Percentiles rank a stretch among this genome's conserved stretches.
phyloP scores from a whole-genome alignment of 2,888 invertebrate genomes.

The Sphaerophoria rueppellii region DNA sequence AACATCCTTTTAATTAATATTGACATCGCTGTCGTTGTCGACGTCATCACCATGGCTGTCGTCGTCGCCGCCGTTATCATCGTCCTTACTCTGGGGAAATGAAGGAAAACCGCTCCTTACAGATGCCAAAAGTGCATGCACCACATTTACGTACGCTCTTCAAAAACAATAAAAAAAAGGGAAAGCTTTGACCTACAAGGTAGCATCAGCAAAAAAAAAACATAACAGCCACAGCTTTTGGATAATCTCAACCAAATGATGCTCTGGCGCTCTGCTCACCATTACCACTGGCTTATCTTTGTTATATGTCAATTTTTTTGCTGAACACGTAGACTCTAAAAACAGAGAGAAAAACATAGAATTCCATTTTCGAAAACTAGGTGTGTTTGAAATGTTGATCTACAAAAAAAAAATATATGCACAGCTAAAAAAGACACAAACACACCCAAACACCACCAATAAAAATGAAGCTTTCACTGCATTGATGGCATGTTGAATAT shows the following conservation, averaged over 20 bases:
- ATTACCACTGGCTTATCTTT: conserved; percentile 60
- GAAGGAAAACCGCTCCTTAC: conserved; percentile 46
- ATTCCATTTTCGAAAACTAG: conserved; percentile 54
- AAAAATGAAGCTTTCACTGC: conserved; percentile 61
- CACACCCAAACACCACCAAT: conserved; percentile 34
- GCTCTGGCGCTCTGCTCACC: conserved; percentile 20
- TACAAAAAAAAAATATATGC: conserved; percentile 16
- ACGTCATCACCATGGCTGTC: conserved; percentile 5
- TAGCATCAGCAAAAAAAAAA: conserved; percentile 46
- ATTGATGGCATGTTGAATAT: conserved; percentile 65
- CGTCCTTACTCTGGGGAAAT: conserved; percentile 50
- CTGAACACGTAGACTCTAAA: conserved; percentile 21
- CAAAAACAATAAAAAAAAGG: conserved; percentile 15
- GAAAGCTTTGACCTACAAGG: conserved; percentile 73
- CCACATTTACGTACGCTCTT: conserved; percentile 43
- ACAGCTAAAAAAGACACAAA: not conserved
- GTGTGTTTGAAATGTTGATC: conserved; percentile 57
- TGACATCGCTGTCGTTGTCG: conserved; percentile 56
- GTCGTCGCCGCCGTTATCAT: not conserved
- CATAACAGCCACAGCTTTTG: conserved; percentile 35
- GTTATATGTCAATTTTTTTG: conserved; percentile 65
- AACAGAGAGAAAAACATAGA: conserved; percentile 14
- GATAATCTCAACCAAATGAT: conserved; percentile 64
- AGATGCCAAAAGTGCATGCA: conserved; percentile 51
- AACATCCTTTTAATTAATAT: conserved; percentile 71